These are phyloP conservation scores for Lordiphosa clarofinis DNA, from an alignment of 1,140 invertebrate species.

Conservation along the genomic window DNA sequence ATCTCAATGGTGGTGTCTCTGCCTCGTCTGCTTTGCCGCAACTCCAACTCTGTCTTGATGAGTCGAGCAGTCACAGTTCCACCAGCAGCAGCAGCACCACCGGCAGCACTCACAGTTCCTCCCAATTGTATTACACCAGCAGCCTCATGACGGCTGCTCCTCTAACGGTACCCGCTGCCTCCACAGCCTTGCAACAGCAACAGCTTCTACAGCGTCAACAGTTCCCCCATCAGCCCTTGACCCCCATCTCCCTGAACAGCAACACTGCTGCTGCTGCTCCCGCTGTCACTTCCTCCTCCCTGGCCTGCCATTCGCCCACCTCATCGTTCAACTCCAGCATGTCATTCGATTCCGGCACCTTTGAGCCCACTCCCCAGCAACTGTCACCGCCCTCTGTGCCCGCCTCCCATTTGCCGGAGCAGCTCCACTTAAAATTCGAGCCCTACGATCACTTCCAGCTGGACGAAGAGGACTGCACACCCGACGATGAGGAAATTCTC, in stretches of 20 bases:
- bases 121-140: slow-evolving; percentile 18
- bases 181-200: slow-evolving; percentile 59
- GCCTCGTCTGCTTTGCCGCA: slow-evolving; percentile 19
- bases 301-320: slow-evolving; percentile 84
- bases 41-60: slow-evolving; percentile 57
- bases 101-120: slow-evolving; percentile 32
- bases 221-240: slow-evolving; percentile 55
- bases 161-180: slow-evolving; percentile 82
- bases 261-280: slow-evolving; percentile 5
- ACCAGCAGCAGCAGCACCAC: slow-evolving; percentile 57
- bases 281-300: neutral
- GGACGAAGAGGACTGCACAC: slow-evolving; percentile 84
- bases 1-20: slow-evolving; percentile 68
- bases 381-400: slow-evolving; percentile 30
- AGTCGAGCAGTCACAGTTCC: slow-evolving; percentile 81
- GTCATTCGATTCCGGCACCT: slow-evolving; percentile 81
- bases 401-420: slow-evolving; percentile 35
- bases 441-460: slow-evolving; percentile 87
- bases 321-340: slow-evolving; percentile 90
- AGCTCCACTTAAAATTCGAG: slow-evolving; percentile 81
- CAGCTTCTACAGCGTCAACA: slow-evolving; percentile 66
- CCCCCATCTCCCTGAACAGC: slow-evolving; percentile 53
- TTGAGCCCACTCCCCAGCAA: slow-evolving; percentile 63
- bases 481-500: slow-evolving; percentile 93
- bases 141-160: neutral